Percentiles rank a stretch among this genome's conserved stretches.
These are phyloP conservation scores for Mythimna pallens DNA, from an alignment of 2,888 invertebrate genomes.

Conservation along the genomic window DNA sequence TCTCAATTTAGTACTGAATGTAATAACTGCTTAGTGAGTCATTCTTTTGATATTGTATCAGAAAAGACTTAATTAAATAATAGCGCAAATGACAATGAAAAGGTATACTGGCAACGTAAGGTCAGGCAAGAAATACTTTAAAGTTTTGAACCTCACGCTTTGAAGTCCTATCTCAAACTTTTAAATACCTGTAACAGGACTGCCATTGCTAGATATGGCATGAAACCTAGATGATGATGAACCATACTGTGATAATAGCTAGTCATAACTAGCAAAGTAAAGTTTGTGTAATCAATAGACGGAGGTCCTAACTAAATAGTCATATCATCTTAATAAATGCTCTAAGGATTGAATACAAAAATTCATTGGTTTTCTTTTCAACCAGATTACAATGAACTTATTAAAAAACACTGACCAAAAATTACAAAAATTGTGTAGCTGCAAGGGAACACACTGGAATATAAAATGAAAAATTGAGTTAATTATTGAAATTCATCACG, in stretches of 20 bases:
- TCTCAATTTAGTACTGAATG: slow-evolving; percentile 43
- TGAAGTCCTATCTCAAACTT: background rate
- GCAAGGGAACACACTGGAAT: background rate
- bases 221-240: background rate
- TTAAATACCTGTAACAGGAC: too few species aligned
- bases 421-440: too few species aligned
- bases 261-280: too few species aligned
- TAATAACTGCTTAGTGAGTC: slow-evolving; percentile 15
- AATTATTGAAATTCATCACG: background rate
- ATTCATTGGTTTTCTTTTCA: background rate
- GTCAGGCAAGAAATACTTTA: background rate
- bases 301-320: background rate
- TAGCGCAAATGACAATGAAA: slow-evolving; percentile 11
- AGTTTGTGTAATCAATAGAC: too few species aligned
- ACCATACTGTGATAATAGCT: too few species aligned
- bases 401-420: too few species aligned
- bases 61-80: slow-evolving; percentile 37
- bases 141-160: background rate
- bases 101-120: background rate
- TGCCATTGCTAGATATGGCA: background rate
- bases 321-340: too few species aligned
- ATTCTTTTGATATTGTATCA: slow-evolving; percentile 26
- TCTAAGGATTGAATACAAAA: too few species aligned
- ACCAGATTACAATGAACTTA: too few species aligned
- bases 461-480: background rate